Evolutionary conservation across 1,140 invertebrate species (phyloP).

Genomic region (Heterodera carotae): DNA sequence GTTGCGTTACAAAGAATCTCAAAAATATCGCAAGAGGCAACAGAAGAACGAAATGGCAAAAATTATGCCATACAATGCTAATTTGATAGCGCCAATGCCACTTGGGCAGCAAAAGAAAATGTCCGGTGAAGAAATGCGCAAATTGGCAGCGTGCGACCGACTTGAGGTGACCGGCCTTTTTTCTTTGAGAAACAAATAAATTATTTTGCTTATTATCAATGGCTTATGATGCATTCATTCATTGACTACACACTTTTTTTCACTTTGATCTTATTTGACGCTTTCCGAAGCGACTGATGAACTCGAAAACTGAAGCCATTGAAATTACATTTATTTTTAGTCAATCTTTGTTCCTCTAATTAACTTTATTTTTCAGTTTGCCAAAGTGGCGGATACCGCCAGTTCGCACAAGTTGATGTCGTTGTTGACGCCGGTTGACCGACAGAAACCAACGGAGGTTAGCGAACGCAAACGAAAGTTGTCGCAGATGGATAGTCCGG

Average conservation of each 20-base stretch:
- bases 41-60: conserved; percentile 7
- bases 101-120: conserved; percentile 13
- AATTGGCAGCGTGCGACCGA: conserved; percentile 49
- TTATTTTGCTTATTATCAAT: neutral
- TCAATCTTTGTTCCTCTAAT: neutral
- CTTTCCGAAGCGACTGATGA: conserved; percentile 3
- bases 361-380: neutral
- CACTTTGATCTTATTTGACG: conserved; percentile 37
- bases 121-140: conserved; percentile 43
- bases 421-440: conserved; percentile 37
- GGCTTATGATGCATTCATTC: conserved; percentile 31
- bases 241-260: conserved; percentile 7
- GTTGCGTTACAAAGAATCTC: conserved; percentile 72
- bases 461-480: conserved; percentile 10
- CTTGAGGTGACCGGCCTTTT: conserved; percentile 37
- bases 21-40: conserved; percentile 28
- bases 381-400: conserved; percentile 27
- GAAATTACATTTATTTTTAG: neutral
- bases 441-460: conserved; percentile 23
- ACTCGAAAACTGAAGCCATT: conserved; percentile 29
- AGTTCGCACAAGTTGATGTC: conserved; percentile 34
- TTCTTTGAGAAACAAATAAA: neutral
- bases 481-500: neutral
- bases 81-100: conserved; percentile 31
- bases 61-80: conserved; percentile 37